Evolutionary conservation across 2,797 vertebrate species (phyloP).

Genomic region (Pagetopsis macropterus): DNA sequence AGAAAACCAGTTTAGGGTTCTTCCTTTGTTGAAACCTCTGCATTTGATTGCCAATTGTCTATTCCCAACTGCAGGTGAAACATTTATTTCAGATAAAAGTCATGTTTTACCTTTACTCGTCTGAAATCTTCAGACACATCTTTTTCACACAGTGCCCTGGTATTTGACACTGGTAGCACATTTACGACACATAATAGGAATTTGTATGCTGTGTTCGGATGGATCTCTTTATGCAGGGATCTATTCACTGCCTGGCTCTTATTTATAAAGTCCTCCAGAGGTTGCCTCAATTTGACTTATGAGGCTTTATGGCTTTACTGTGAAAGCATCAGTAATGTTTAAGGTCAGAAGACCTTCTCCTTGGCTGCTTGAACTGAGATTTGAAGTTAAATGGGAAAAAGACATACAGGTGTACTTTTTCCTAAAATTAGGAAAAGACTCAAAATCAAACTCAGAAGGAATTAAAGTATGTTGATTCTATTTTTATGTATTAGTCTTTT

Average conservation of each 20-base stretch:
- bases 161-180: conserved; percentile 14
- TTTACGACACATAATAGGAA: conserved; percentile 24
- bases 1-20: not conserved
- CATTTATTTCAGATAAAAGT: not conserved
- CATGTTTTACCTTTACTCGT: not conserved
- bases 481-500: not conserved
- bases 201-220: conserved; percentile 46
- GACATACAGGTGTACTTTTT: not conserved
- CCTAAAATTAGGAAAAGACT: not conserved
- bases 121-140: conserved; percentile 10
- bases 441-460: not conserved
- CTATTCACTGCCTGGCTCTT: conserved; percentile 48
- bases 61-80: not conserved
- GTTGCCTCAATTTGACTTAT: conserved; percentile 30
- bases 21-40: not conserved
- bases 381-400: conserved; percentile 9
- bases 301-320: conserved; percentile 26
- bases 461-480: not conserved
- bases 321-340: conserved; percentile 18
- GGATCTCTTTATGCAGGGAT: conserved; percentile 45
- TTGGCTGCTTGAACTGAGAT: not conserved
- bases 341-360: conserved; percentile 4
- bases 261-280: conserved; percentile 41
- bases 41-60: not conserved
- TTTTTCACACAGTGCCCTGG: not conserved